These are phyloP conservation scores for Lophura nycthemera DNA, from an alignment of 2,113 vertebrate species.

Conservation along the genomic window DNA sequence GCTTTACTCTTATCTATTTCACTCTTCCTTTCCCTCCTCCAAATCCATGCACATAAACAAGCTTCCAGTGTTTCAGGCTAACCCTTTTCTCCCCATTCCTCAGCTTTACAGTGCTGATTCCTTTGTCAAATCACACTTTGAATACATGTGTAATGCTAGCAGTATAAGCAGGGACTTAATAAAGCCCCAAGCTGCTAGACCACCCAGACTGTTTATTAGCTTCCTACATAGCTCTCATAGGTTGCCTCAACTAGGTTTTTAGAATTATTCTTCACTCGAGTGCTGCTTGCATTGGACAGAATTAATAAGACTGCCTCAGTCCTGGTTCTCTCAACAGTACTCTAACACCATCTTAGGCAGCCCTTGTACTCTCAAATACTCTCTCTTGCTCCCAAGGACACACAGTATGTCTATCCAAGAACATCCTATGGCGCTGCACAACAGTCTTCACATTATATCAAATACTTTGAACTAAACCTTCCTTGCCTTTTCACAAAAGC, in stretches of 20 bases:
- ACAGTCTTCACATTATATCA: neutral
- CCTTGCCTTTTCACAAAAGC: neutral
- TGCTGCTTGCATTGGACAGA: neutral
- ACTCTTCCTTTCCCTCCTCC: neutral
- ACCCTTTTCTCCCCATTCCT: neutral
- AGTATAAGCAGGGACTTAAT: neutral
- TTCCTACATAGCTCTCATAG: neutral
- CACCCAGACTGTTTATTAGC: neutral
- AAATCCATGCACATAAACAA: neutral
- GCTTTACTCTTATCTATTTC: neutral
- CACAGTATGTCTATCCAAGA: neutral
- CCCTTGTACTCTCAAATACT: neutral
- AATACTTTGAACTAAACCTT: neutral
- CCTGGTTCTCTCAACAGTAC: neutral
- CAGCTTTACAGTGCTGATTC: neutral
- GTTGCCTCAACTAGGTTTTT: neutral
- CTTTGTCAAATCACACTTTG: neutral
- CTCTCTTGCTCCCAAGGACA: neutral
- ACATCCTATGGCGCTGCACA: neutral
- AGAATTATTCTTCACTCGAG: neutral
- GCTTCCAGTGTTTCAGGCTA: neutral
- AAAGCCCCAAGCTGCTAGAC: neutral
- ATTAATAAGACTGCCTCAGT: neutral
- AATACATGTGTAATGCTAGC: neutral
- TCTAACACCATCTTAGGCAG: neutral